Evolutionary conservation across 2,888 invertebrate genomes (phyloP).

Genomic region (Sphaerophoria rueppellii): DNA sequence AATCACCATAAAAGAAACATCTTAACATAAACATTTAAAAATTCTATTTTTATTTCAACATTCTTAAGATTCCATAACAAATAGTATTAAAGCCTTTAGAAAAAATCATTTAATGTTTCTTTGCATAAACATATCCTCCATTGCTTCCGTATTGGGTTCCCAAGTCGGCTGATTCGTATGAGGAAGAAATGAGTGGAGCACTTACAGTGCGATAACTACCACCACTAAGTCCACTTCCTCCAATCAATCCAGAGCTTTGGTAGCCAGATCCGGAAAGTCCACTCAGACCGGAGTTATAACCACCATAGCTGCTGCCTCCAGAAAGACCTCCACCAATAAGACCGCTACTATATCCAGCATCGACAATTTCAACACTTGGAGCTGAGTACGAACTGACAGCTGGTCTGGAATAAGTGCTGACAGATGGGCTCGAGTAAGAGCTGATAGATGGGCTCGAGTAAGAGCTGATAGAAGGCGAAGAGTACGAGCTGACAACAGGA

Average conservation of each 20-base stretch:
- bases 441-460: neutral
- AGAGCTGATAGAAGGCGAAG: neutral
- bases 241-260: conserved; percentile 14
- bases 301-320: neutral
- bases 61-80: conserved; percentile 37
- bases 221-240: conserved; percentile 6
- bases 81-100: neutral
- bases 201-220: conserved; percentile 15
- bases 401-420: neutral
- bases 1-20: neutral
- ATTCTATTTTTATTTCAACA: conserved; percentile 42
- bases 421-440: neutral
- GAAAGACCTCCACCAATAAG: neutral
- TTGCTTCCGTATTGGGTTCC: conserved; percentile 80
- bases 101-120: conserved; percentile 76
- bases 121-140: conserved; percentile 79
- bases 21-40: neutral
- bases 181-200: conserved; percentile 23
- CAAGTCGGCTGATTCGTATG: conserved; percentile 42
- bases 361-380: conserved; percentile 41
- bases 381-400: conserved; percentile 15
- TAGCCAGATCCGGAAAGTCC: neutral
- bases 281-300: conserved; percentile 3
- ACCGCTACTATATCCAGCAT: conserved; percentile 11
- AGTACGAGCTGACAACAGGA: conserved; percentile 10